These are phyloP conservation scores for Nematopogon swammerdamellus DNA, from an alignment of 2,888 invertebrate species.

Conservation along the genomic window DNA sequence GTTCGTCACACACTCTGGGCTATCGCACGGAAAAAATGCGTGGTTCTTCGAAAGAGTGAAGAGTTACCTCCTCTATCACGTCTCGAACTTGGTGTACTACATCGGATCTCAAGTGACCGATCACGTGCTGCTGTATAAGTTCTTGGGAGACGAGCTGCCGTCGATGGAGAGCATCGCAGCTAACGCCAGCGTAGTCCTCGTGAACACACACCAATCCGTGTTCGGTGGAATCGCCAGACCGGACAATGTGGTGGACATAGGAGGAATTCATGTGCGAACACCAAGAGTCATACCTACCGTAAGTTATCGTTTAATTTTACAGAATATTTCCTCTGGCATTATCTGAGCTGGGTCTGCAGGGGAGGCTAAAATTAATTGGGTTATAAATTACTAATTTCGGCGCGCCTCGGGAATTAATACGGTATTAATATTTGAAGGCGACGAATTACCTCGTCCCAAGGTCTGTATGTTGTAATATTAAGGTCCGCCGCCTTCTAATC, in stretches of 20 bases:
- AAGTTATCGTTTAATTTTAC: slow-evolving; percentile 16
- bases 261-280: slow-evolving; percentile 59
- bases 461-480: too few species aligned
- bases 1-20: slow-evolving; percentile 37
- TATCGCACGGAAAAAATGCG: slow-evolving; percentile 42
- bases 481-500: too few species aligned
- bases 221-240: slow-evolving; percentile 56
- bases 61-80: slow-evolving; percentile 36
- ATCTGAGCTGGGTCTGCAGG: background rate
- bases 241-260: slow-evolving; percentile 62
- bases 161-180: slow-evolving; percentile 54
- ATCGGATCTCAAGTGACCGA: slow-evolving; percentile 41
- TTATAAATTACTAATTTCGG: background rate
- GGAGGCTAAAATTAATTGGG: background rate
- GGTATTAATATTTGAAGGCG: background rate
- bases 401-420: background rate
- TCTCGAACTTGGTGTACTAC: slow-evolving; percentile 46
- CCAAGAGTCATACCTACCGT: slow-evolving; percentile 48
- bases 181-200: slow-evolving; percentile 56
- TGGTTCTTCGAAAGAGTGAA: slow-evolving; percentile 44
- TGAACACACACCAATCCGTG: slow-evolving; percentile 64
- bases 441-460: background rate
- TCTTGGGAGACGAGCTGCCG: slow-evolving; percentile 50
- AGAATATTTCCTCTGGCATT: background rate
- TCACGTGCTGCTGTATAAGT: slow-evolving; percentile 41